A percentile compares a stretch with the other conserved stretches of the same genome.
phyloP scores from a whole-genome alignment of 2,888 invertebrate species.

The Idaea straminata region DNA sequence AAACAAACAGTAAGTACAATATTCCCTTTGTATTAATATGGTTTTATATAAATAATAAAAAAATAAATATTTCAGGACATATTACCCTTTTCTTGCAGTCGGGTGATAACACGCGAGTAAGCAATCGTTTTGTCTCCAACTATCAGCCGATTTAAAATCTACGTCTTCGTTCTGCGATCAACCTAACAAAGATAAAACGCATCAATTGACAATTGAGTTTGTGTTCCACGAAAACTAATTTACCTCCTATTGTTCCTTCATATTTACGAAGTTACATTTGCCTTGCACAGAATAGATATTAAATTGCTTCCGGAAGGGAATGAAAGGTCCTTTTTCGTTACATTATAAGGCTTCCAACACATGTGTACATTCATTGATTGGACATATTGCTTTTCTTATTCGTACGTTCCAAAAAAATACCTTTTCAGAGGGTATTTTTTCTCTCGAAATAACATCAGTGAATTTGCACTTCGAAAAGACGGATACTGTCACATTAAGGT shows the following conservation, averaged over 20 bases:
- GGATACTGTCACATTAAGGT: too few species aligned
- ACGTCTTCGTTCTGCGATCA: slow-evolving; percentile 20
- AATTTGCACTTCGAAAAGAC: too few species aligned
- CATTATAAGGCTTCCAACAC: slow-evolving; percentile 48
- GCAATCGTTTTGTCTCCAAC: neutral
- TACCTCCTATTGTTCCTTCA: slow-evolving; percentile 69
- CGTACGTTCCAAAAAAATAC: too few species aligned
- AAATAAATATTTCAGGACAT: too few species aligned
- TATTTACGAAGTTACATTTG: slow-evolving; percentile 70
- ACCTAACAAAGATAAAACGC: slow-evolving; percentile 39
- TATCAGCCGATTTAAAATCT: slow-evolving; percentile 26
- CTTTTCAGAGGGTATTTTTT: too few species aligned
- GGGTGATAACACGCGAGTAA: too few species aligned
- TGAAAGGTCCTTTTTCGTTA: slow-evolving; percentile 46
- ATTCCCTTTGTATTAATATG: too few species aligned
- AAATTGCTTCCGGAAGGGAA: slow-evolving; percentile 54
- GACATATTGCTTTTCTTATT: slow-evolving; percentile 5
- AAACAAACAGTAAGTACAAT: too few species aligned
- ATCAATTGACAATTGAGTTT: slow-evolving; percentile 66
- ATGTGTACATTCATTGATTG: slow-evolving; percentile 16
- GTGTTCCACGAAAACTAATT: slow-evolving; percentile 68
- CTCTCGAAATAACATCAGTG: too few species aligned
- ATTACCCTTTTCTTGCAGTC: too few species aligned
- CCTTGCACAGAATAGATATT: slow-evolving; percentile 63
- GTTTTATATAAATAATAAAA: too few species aligned